Percentiles rank a stretch among this genome's conserved stretches.
phyloP scores from a whole-genome alignment of 2,797 vertebrate species.

The Microctenopoma stevenorrisi region DNA sequence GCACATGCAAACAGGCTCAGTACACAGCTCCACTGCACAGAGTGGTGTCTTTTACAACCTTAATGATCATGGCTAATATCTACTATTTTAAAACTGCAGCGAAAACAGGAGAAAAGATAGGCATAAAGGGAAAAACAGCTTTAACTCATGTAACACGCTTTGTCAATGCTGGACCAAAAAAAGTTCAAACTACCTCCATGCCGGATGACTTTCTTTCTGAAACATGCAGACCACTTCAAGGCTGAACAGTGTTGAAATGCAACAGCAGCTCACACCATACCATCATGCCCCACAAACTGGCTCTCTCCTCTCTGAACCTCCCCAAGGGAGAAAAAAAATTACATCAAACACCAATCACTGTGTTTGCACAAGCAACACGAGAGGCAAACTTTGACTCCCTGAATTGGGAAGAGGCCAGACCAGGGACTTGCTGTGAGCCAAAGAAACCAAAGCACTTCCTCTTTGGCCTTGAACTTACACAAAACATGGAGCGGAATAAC shows the following conservation, averaged over 20 bases:
- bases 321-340: conserved; percentile 46
- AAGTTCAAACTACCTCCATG: conserved; percentile 7
- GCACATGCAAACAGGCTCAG: conserved; percentile 26
- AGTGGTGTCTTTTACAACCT: not conserved
- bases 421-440: conserved; percentile 71
- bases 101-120: not conserved
- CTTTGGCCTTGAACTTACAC: conserved; percentile 62
- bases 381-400: conserved; percentile 82
- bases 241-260: conserved; percentile 46
- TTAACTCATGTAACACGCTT: conserved; percentile 15
- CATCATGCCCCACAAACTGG: conserved; percentile 50
- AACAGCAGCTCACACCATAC: conserved; percentile 44
- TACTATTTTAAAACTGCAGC: not conserved
- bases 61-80: not conserved
- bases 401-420: conserved; percentile 66
- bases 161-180: conserved; percentile 29
- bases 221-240: conserved; percentile 62
- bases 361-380: conserved; percentile 82
- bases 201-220: conserved; percentile 41
- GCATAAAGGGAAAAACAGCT: not conserved
- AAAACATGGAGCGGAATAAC: conserved; percentile 78
- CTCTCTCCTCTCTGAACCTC: conserved; percentile 68
- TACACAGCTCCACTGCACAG: conserved; percentile 10
- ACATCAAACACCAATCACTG: conserved; percentile 76
- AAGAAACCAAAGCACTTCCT: conserved; percentile 83